A percentile compares a stretch with the other conserved stretches of the same genome.
Evolutionary conservation across 2,113 vertebrate genomes (phyloP).

Genomic region (Tenebrosternarchus preto): DNA sequence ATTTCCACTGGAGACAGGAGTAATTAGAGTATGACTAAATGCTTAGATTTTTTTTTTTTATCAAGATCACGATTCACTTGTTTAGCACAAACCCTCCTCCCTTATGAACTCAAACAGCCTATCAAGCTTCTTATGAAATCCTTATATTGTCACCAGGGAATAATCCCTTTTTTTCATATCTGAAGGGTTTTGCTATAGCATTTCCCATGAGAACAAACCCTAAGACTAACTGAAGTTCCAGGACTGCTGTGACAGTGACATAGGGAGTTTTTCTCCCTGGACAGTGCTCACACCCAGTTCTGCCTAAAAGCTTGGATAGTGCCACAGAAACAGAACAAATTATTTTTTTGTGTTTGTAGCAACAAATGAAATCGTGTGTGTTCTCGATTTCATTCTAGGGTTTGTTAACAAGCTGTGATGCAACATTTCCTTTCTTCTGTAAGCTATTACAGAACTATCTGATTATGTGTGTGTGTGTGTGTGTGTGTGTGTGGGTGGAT

Average conservation of each 20-base stretch:
- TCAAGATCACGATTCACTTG: background rate
- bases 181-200: background rate
- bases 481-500: background rate
- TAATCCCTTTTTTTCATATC: background rate
- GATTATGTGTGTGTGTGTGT: slow-evolving; percentile 31
- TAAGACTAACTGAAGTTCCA: too few species aligned
- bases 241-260: too few species aligned
- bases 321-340: background rate
- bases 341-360: background rate
- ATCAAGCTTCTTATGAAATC: slow-evolving; percentile 5
- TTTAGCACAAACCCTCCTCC: background rate
- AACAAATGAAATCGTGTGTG: too few species aligned
- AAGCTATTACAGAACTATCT: background rate
- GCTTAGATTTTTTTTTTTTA: background rate
- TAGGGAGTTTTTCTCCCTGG: background rate
- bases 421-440: background rate
- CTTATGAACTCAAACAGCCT: background rate
- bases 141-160: slow-evolving; percentile 1
- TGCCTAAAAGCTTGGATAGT: too few species aligned
- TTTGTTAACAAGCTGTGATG: background rate
- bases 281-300: background rate
- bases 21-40: background rate
- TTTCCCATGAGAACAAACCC: background rate
- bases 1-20: background rate
- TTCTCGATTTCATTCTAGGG: slow-evolving; percentile 1